Conservation (phyloP, 2,797 vertebrate genomes). For the Parambassis ranga region DNA sequence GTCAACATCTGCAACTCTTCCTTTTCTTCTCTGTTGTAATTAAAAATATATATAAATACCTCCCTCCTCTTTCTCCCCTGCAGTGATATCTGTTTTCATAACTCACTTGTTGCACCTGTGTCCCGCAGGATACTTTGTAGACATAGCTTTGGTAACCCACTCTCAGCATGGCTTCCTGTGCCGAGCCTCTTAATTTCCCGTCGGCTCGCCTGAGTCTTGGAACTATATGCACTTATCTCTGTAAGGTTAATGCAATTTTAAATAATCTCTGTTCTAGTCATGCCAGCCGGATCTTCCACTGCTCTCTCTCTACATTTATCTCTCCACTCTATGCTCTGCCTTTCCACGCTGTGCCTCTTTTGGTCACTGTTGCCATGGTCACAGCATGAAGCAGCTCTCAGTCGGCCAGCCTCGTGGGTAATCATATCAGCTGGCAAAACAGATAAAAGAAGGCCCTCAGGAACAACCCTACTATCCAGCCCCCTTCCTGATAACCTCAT, state of each 20-base stretch:
- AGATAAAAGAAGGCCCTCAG: conserved; percentile 44
- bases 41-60: fast-evolving
- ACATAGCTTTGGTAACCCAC: conserved; percentile 76
- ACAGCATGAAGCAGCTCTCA: conserved; percentile 45
- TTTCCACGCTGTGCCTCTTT: conserved; percentile 19
- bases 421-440: conserved; percentile 67
- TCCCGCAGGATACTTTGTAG: conserved; percentile 68
- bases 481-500: conserved; percentile 19
- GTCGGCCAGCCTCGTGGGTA: conserved; percentile 59
- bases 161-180: conserved; percentile 71
- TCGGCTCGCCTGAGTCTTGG: background rate
- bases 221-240: conserved; percentile 16
- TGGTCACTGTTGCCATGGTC: conserved; percentile 77
- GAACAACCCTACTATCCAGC: conserved; percentile 22
- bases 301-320: conserved; percentile 14
- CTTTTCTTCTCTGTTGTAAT: no score
- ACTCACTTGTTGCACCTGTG: conserved; percentile 64
- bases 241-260: conserved; percentile 33
- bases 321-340: background rate
- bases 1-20: no score
- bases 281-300: background rate
- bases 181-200: conserved; percentile 31
- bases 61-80: background rate
- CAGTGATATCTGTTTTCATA: background rate
- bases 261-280: conserved; percentile 26